Evolutionary conservation across 2,113 vertebrate genomes (phyloP).

Genomic region (Melanocharis versteri): DNA sequence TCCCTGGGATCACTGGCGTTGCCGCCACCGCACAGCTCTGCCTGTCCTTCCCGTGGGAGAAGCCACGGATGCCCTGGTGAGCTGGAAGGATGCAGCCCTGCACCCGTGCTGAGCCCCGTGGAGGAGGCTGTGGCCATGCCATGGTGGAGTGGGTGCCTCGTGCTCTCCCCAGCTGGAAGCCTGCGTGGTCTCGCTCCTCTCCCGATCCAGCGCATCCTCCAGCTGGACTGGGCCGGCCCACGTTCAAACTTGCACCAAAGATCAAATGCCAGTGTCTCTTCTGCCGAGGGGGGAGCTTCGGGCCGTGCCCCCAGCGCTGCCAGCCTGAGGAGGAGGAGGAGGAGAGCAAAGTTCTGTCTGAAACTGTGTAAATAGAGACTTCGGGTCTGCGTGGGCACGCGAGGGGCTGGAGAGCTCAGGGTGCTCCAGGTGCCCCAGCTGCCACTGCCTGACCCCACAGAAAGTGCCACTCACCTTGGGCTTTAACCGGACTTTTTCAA

Average conservation of each 20-base stretch:
- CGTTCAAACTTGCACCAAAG: conserved; percentile 75
- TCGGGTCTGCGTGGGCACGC: accelerated
- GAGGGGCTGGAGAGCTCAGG: background rate
- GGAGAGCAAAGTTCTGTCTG: background rate
- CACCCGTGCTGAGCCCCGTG: background rate
- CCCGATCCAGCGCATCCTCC: background rate
- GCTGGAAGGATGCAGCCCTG: background rate
- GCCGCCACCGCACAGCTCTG: background rate
- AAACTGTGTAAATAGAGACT: conserved; percentile 32
- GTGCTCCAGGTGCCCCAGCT: background rate
- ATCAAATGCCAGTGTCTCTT: conserved; percentile 61
- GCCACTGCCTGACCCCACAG: background rate
- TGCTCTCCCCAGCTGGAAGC: background rate
- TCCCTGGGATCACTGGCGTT: background rate
- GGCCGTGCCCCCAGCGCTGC: background rate
- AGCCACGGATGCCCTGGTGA: background rate
- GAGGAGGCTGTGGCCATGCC: background rate
- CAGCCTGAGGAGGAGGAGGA: background rate
- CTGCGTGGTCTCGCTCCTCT: background rate
- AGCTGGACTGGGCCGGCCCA: background rate
- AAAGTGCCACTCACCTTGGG: conserved; percentile 50
- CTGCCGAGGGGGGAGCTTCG: background rate
- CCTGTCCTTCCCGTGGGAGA: background rate
- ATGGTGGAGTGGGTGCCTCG: background rate
- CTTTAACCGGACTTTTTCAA: background rate